Evolutionary conservation across 2,888 invertebrate species (phyloP), one percentile per base, ranked within the genome.

Genomic region (Epistrophe eligans): DNA sequence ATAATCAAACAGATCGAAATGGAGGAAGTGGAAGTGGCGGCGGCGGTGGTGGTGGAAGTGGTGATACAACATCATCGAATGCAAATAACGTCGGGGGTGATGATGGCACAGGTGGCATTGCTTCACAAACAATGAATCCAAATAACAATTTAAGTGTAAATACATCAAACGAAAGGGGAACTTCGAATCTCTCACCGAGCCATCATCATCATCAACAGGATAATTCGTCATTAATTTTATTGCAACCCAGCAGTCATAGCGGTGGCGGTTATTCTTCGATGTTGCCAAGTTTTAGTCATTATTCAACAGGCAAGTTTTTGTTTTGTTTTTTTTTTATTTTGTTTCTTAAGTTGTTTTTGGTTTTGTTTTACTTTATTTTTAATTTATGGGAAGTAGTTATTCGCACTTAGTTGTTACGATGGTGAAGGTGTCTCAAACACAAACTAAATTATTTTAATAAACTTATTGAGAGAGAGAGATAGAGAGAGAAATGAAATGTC

Each of bases 251-350:
- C 90, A 88, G 84, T 62, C 89, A 88, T 70, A 85, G 76, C 79
- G 79, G 88, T 17, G 87, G 92, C 70, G 92, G 92, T 89, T 95
- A 95, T 90, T 94, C 95, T 84, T 94, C 95, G 90, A 95, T 95
- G 94, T 93, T 95, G 90, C 95, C 95, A 88, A 95, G 95, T 93
- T 95, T 95, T 92, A 95, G 95, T 93, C 94, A 94, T 90, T 96
- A 95, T 91, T 94, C 95, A 84, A 93, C 95, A 94, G 95, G 95
- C 94, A 93, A 94, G 94, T 94, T 74, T 40, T 74, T 43, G 40
- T 79, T 64, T 67, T 32, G 57, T 81, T 57, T 77, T 58, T 67
- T 32, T 60, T 79, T 57, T 62, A 57, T 66, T 55, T 50, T 50
- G 5, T 64, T 66, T 17, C n/a, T 77, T 70, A 76, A 62, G 52